A percentile compares a stretch with the other conserved stretches of the same genome.
These are phyloP conservation scores for Sebastes trivittatus DNA, from an alignment of 2,797 vertebrate species.

Conservation along the genomic window DNA sequence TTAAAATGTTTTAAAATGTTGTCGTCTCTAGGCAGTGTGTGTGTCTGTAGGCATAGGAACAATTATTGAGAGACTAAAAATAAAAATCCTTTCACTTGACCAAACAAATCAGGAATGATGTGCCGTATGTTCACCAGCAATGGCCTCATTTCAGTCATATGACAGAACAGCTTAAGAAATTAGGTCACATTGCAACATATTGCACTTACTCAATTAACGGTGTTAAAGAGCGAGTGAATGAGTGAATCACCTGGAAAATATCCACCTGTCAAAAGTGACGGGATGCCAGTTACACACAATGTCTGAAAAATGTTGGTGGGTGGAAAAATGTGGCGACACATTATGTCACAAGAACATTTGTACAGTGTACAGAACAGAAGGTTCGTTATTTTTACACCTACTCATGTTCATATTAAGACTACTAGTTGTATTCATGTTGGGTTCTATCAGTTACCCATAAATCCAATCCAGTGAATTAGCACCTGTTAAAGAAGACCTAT, in stretches of 20 bases:
- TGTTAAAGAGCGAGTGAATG: not conserved
- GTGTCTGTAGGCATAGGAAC: not conserved
- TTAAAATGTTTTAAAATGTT: not conserved
- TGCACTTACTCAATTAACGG: not conserved
- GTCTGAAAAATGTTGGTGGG: not conserved
- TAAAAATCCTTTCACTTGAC: not conserved
- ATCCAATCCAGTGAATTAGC: not conserved
- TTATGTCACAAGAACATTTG: not conserved
- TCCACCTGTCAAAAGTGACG: conserved; percentile 1
- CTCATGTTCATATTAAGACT: not conserved
- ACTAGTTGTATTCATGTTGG: not conserved
- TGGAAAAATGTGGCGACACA: not conserved
- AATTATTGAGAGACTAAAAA: no score
- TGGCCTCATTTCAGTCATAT: not conserved
- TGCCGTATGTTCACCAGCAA: not conserved
- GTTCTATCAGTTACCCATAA: not conserved
- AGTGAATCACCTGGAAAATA: conserved; percentile 29
- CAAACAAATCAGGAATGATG: not conserved
- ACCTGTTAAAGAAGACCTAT: not conserved
- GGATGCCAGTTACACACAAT: not conserved
- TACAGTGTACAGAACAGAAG: not conserved
- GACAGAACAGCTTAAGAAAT: not conserved
- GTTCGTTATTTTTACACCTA: no score
- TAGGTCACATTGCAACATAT: not conserved
- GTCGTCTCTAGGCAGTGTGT: not conserved